Conservation (phyloP, 35 echinoderm and acorn worm genomes). For the Stichopus chloronotus region DNA sequence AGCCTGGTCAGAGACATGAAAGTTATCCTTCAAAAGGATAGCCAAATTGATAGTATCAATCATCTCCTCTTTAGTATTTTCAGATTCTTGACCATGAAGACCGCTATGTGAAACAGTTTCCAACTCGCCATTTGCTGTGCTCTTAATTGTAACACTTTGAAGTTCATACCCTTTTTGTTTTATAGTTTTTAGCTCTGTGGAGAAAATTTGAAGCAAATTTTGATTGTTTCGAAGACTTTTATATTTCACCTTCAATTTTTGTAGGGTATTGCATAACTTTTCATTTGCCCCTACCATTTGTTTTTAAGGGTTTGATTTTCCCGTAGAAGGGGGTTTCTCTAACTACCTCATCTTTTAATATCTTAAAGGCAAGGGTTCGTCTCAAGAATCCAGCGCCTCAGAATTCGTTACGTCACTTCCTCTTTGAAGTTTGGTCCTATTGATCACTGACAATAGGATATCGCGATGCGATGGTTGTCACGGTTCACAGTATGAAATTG, state of each 20-base stretch:
- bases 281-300: slow-evolving; percentile 5
- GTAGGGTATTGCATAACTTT: background rate
- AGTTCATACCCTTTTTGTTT: slow-evolving; percentile 5
- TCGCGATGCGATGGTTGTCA: too few species aligned
- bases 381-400: too few species aligned
- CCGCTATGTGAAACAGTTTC: background rate
- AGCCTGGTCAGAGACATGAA: slow-evolving; percentile 33
- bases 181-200: background rate
- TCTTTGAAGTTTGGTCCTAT: too few species aligned
- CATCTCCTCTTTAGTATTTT: background rate
- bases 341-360: slow-evolving; percentile 6
- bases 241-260: background rate
- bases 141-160: slow-evolving; percentile 6
- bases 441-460: too few species aligned
- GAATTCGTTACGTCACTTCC: too few species aligned
- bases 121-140: slow-evolving; percentile 8
- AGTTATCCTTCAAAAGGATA: slow-evolving; percentile 34
- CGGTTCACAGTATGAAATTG: too few species aligned
- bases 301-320: background rate
- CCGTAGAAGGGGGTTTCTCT: slow-evolving; percentile 7
- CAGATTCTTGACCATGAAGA: background rate
- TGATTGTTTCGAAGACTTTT: background rate
- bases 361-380: too few species aligned
- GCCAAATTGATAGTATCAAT: slow-evolving; percentile 15
- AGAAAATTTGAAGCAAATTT: background rate